Percentiles rank a stretch among this genome's conserved stretches.
Conservation (phyloP, 2,113 vertebrate species). For the Scopus umbretta region DNA sequence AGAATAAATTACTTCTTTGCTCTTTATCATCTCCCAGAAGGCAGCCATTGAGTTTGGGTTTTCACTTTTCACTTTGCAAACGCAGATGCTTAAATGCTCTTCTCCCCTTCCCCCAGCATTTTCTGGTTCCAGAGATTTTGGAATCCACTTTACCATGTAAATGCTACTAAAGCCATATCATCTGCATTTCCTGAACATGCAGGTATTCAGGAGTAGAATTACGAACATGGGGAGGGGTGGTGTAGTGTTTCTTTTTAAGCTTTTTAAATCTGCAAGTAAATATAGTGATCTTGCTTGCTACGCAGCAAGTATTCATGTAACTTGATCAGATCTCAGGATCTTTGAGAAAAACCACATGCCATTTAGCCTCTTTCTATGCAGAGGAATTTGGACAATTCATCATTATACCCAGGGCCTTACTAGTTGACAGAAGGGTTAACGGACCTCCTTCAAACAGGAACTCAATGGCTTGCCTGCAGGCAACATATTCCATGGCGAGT, state of each 20-base stretch:
- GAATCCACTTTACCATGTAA: background rate
- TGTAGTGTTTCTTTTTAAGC: background rate
- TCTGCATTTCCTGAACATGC: background rate
- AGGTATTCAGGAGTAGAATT: slow-evolving; percentile 20
- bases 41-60: background rate
- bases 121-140: background rate
- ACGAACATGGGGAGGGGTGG: background rate
- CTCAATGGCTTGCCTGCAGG: slow-evolving; percentile 37
- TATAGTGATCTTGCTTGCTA: background rate
- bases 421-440: slow-evolving; percentile 61
- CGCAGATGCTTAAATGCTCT: background rate
- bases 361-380: background rate
- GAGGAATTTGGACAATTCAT: slow-evolving; percentile 53
- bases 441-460: slow-evolving; percentile 59
- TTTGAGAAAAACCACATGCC: slow-evolving; percentile 9
- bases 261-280: background rate
- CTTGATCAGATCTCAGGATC: slow-evolving; percentile 17
- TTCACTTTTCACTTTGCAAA: background rate
- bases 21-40: background rate
- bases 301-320: slow-evolving; percentile 2
- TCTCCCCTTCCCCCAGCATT: background rate
- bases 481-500: slow-evolving; percentile 37
- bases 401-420: slow-evolving; percentile 25
- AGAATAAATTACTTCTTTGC: background rate
- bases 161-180: background rate